phyloP scores from a whole-genome alignment of 2,888 invertebrate species.

The Lasioglossum vierecki region DNA sequence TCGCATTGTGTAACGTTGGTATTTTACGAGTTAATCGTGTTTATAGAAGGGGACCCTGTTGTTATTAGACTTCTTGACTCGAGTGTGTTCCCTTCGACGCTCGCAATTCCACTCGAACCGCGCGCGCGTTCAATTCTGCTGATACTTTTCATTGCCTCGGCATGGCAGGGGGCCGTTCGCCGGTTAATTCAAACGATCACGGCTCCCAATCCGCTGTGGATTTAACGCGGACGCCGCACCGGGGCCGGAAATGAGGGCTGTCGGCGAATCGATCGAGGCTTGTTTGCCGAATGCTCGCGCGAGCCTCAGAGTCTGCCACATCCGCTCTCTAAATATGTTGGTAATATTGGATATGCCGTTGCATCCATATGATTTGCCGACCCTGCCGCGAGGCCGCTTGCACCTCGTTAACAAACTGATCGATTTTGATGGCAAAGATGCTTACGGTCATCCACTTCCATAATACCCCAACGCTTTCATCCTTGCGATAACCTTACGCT shows the following conservation, averaged over 20 bases:
- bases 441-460: conserved; percentile 8
- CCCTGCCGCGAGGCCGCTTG: conserved; percentile 38
- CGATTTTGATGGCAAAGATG: conserved; percentile 38
- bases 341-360: conserved; percentile 44
- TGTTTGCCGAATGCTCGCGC: conserved; percentile 59
- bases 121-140: neutral
- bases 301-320: conserved; percentile 35
- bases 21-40: conserved; percentile 9
- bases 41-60: neutral
- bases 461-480: neutral
- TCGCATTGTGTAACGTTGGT: neutral
- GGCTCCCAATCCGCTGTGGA: conserved; percentile 36
- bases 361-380: conserved; percentile 38
- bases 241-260: conserved; percentile 46
- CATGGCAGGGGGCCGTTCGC: neutral
- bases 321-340: conserved; percentile 62
- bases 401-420: conserved; percentile 54
- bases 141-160: conserved; percentile 6
- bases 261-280: conserved; percentile 49
- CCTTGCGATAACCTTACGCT: neutral
- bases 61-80: conserved; percentile 10
- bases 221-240: conserved; percentile 35
- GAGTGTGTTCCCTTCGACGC: neutral
- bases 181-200: conserved; percentile 35
- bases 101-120: neutral